phyloP scores from a whole-genome alignment of 2,113 vertebrate species.

The Hippocampus abdominalis region DNA sequence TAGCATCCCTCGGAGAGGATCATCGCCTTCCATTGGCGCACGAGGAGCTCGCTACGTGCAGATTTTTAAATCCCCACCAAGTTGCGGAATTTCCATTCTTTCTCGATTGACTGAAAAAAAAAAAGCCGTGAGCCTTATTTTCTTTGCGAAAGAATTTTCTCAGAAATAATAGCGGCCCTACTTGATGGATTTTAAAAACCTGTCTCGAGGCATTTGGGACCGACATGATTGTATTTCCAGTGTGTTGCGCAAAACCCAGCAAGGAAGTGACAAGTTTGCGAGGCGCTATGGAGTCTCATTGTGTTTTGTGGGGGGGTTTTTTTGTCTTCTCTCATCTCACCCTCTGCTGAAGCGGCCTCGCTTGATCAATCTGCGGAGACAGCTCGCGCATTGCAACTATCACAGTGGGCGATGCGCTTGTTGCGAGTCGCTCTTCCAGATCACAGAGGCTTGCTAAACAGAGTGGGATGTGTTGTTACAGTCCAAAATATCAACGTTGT shows the following conservation, averaged over 20 bases:
- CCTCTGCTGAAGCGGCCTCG: background rate
- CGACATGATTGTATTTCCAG: background rate
- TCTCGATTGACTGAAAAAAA: background rate
- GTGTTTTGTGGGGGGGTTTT: background rate
- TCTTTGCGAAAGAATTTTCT: background rate
- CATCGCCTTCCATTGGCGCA: background rate
- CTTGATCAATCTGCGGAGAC: conserved; percentile 6
- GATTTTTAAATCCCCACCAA: background rate
- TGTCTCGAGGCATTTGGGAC: background rate
- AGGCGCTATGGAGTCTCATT: background rate
- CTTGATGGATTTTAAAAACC: conserved; percentile 1
- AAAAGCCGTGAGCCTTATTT: background rate
- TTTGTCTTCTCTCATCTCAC: conserved; percentile 3
- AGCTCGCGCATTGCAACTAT: conserved; percentile 1
- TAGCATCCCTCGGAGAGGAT: conserved; percentile 8
- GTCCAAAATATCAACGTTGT: background rate
- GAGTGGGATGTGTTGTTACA: background rate
- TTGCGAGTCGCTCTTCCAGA: background rate
- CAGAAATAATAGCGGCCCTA: background rate
- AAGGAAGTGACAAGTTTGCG: conserved; percentile 1
- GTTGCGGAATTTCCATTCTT: background rate
- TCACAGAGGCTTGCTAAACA: background rate
- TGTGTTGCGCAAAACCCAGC: background rate
- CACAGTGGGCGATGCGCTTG: background rate
- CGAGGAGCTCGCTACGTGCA: background rate